These are phyloP conservation scores for Achatina immaculata DNA, from an alignment of 1,140 invertebrate genomes.

Conservation along the genomic window DNA sequence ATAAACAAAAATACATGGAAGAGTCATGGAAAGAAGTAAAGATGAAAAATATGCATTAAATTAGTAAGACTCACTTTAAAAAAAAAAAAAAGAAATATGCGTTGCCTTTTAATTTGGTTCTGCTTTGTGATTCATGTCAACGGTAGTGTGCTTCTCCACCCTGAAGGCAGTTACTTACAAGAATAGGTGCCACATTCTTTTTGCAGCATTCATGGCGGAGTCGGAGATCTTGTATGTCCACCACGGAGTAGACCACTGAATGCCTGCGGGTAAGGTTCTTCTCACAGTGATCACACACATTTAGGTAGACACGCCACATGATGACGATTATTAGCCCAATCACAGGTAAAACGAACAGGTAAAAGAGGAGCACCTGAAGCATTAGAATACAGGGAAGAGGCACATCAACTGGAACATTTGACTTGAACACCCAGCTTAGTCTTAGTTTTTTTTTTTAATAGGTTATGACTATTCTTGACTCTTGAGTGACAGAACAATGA, in stretches of 20 bases:
- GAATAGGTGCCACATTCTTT: constrained; percentile 17
- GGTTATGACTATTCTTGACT: neutral
- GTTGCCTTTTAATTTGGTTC: no score
- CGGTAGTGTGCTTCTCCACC: no score
- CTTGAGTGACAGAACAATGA: neutral
- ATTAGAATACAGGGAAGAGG: no score
- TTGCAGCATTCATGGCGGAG: constrained; percentile 17
- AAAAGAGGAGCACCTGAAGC: constrained; percentile 3
- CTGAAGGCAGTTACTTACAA: constrained; percentile 7
- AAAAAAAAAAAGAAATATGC: no score
- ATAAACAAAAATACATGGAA: no score
- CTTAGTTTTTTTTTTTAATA: neutral
- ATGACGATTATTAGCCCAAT: neutral
- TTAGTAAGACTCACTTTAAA: no score
- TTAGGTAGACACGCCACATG: neutral
- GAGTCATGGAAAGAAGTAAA: no score
- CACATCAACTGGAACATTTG: neutral
- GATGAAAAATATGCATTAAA: no score
- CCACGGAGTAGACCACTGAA: neutral
- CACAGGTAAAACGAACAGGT: neutral
- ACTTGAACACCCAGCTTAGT: neutral
- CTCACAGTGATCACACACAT: constrained; percentile 5
- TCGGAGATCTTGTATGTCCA: neutral
- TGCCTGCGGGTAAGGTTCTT: neutral
- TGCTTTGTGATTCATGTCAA: no score